A percentile compares a stretch with the other conserved stretches of the same genome.
These are phyloP conservation scores for Tetragonula carbonaria DNA, from an alignment of 2,888 invertebrate genomes.

Conservation along the genomic window DNA sequence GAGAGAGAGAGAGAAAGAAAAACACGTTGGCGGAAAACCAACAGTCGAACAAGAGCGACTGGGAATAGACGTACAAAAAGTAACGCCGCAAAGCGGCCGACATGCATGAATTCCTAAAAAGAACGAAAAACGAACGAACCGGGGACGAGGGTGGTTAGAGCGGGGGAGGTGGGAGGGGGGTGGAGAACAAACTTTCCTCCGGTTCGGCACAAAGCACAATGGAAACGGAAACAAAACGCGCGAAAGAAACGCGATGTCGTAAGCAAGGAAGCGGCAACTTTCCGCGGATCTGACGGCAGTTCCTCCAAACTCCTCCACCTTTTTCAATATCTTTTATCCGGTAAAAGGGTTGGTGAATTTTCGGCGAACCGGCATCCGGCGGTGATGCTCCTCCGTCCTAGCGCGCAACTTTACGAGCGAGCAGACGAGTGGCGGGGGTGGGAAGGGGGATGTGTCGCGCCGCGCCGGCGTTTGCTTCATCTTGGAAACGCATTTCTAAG, in stretches of 20 bases:
- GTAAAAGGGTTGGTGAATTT: conserved; percentile 56
- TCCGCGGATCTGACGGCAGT: conserved; percentile 30
- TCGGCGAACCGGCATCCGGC: conserved; percentile 16
- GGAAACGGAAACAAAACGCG: conserved; percentile 53
- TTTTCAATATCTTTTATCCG: conserved; percentile 55
- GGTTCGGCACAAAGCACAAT: conserved; percentile 37
- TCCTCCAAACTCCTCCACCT: conserved; percentile 8
- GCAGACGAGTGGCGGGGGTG: background rate
- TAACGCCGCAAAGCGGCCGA: background rate
- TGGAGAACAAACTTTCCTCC: conserved; percentile 21
- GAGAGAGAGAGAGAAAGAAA: no score
- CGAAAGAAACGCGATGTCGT: conserved; percentile 28
- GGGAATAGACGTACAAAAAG: background rate
- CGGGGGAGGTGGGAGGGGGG: no score
- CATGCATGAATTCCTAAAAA: background rate
- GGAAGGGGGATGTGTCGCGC: background rate
- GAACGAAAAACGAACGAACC: background rate
- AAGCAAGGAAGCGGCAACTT: conserved; percentile 41
- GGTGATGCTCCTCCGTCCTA: background rate
- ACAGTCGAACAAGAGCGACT: no score
- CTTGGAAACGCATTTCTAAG: conserved; percentile 67
- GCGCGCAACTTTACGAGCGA: conserved; percentile 35
- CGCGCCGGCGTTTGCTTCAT: conserved; percentile 54
- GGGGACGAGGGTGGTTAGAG: background rate
- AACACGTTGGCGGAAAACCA: background rate